Conservation (phyloP, 2,797 vertebrate species). For the Paramormyrops hopkinsi region DNA sequence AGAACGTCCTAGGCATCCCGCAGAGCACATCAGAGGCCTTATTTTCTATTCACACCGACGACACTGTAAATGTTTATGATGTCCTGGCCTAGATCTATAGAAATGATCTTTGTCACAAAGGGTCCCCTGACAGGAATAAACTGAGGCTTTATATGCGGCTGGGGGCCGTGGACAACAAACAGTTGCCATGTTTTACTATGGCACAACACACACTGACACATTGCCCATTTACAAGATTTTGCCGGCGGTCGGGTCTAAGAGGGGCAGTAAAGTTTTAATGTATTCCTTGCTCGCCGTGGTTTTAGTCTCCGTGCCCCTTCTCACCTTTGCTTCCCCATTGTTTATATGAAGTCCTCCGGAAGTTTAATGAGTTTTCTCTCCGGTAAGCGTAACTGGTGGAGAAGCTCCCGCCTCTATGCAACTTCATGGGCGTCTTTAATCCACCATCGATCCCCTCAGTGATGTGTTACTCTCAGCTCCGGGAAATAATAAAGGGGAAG, state of each 20-base stretch:
- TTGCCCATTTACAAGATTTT: conserved; percentile 60
- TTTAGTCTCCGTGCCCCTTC: conserved; percentile 45
- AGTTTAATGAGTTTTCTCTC: conserved; percentile 60
- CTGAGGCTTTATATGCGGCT: conserved; percentile 56
- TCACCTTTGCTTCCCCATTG: conserved; percentile 58
- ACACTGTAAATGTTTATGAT: conserved; percentile 68
- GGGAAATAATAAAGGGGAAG: conserved; percentile 60
- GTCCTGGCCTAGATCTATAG: conserved; percentile 66
- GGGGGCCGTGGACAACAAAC: conserved; percentile 50
- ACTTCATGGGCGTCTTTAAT: conserved; percentile 68
- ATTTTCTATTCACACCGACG: conserved; percentile 67
- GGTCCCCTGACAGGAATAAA: conserved; percentile 67
- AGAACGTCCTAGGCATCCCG: conserved; percentile 36
- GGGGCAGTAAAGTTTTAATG: conserved; percentile 53
- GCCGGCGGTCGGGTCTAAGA: conserved; percentile 55
- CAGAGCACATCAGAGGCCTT: conserved; percentile 51
- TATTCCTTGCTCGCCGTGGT: not conserved
- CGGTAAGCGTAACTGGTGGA: conserved; percentile 41
- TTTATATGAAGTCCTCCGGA: conserved; percentile 59
- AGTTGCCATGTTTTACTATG: conserved; percentile 55
- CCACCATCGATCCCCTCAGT: conserved; percentile 65
- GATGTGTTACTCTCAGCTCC: conserved; percentile 69
- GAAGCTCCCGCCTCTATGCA: conserved; percentile 68
- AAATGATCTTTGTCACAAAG: conserved; percentile 70
- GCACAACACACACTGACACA: conserved; percentile 45